Base-by-base conservation (phyloP, 2,888 invertebrate species). In the Agonopterix heracliana region DNA sequence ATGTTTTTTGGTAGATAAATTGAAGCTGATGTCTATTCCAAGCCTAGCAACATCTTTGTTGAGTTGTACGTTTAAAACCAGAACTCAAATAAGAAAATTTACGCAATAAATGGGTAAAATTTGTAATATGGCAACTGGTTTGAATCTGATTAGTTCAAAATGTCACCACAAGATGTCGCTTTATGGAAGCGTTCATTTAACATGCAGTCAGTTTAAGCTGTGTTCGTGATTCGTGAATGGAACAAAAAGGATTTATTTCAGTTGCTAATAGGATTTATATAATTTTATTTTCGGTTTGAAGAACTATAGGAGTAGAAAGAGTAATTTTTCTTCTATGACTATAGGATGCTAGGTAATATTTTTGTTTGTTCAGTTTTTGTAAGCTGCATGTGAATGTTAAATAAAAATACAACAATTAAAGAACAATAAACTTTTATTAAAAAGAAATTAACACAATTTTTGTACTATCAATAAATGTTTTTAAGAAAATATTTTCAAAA, bases 131-230 rank as follows among this genome's bases (percentile, higher is more conserved):
- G 45, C 45, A 45, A 46, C 45, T 26, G 26, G 42, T 45, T 45
- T 40, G 12, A 13, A 38, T 10, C 44, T n/a, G 11, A 14, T 10
- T 14, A 36, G 9, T 45, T 45, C 36, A 10, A 13, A 10, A 40
- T 11, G 46, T 46, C 46, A 49, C 4, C 36, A 45, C 11, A 13
- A 49, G 49, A 49, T 49, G 49, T 41, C 51, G 43, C 45, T 45
- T 45, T 51, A 34, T 12, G 11, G 45, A 38, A 48, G 51, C 51
- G 48, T 51, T 51, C 55, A 54, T 34, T 26, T 46, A 50, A 46
- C 48, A 42, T 45, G 45, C 34, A 36, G 48, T 48, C 34, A 10
- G 9, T 38, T 38, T 9, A 38, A 38, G n/a, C 4, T n/a, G 38
- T 10, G 38, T 38, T 38, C 38, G 10, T 9, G 38, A 38, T 38